Base-by-base conservation (phyloP, 1,140 invertebrate genomes). In the Listronotus oregonensis region DNA sequence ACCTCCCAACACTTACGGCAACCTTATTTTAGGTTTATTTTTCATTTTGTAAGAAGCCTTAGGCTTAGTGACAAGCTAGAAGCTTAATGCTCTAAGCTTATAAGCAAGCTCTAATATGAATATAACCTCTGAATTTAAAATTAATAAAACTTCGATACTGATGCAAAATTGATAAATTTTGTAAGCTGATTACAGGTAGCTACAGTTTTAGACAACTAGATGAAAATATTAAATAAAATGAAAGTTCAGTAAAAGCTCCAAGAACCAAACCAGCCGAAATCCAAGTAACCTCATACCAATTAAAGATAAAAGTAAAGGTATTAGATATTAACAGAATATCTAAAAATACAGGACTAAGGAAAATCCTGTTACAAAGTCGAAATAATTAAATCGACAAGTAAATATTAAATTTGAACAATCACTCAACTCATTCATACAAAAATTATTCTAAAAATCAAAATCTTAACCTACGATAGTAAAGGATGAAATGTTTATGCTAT, bases 361-460 rank as follows among this genome's bases (percentile, higher is more conserved):
- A 27, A 27, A 27, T 27, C 21, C 21, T 27, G 21, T 27, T 27
- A 3, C 21, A 27, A 27, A 27, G 21, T 27, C 21, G 2, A 3
- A 5, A 27, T 27, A 27, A 27, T 27, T 27, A 27, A 57, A 55
- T n/a, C 14, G 9, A 18, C 12, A 0, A 15, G 39, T 18, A 42
- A 42, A 43, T 9, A 47, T 17, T 31, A 27, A 51, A 61, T 51
- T 50, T 61, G 46, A 55, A 63, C 66, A 68, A 32, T 32, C 66
- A 68, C 54, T 63, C 66, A 18, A 14, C 42, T 34, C 60, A 64
- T 49, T 64, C 66, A 68, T 31, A 68, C 60, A 51, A 15, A 54
- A 58, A 6, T 21, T 44, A 63, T n/a, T 10, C 37, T 52, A n/a
- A 51, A 52, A 54, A 40, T 55, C n/a, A 39, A 62, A 56, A 51